A percentile compares a stretch with the other conserved stretches of the same genome.
Conservation (phyloP, 2,113 vertebrate species). For the Platanista minor region DNA sequence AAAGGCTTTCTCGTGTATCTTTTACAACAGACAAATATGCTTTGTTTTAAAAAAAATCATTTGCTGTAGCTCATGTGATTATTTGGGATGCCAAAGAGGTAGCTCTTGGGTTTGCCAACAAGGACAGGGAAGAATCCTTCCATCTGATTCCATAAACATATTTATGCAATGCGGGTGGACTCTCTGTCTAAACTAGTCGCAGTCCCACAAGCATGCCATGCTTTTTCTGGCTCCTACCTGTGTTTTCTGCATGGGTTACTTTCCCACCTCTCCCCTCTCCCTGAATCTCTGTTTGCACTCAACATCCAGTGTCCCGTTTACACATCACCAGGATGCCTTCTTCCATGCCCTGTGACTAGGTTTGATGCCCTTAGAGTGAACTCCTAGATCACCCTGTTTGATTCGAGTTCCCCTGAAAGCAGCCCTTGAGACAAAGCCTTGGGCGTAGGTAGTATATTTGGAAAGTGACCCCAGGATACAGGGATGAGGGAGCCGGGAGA, state of each 20-base stretch:
- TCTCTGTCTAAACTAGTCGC: neutral
- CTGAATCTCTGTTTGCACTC: too few species aligned
- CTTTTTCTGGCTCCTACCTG: neutral
- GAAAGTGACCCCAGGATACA: neutral
- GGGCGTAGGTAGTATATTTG: neutral
- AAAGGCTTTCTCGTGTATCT: neutral
- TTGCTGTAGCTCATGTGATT: neutral
- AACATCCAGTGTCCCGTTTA: accelerated
- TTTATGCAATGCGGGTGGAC: neutral
- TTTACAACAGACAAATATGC: neutral
- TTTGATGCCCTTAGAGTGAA: neutral
- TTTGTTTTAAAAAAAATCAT: neutral
- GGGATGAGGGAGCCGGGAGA: neutral
- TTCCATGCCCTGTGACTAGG: neutral
- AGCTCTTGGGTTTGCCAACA: neutral
- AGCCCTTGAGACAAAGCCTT: neutral
- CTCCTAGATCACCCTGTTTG: neutral
- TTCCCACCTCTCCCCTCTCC: neutral
- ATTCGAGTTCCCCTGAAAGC: neutral
- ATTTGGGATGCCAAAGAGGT: neutral
- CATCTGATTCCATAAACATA: neutral
- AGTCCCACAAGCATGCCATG: too few species aligned
- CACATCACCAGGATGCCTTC: neutral
- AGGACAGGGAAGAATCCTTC: neutral
- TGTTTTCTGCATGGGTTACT: neutral